These are phyloP conservation scores for Ruditapes philippinarum DNA, from an alignment of 1,140 invertebrate species.

Conservation along the genomic window DNA sequence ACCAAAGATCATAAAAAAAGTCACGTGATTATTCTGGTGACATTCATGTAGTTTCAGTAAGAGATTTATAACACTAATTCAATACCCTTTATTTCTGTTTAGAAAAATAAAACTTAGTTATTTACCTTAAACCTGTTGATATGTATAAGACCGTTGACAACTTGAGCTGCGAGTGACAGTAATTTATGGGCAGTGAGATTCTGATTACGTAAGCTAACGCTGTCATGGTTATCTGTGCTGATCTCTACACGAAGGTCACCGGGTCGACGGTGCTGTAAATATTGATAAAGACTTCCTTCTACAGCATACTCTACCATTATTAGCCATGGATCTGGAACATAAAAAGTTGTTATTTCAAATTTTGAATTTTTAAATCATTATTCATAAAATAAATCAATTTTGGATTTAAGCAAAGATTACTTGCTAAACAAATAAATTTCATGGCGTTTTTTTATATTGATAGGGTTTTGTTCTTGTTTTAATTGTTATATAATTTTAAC, in stretches of 20 bases:
- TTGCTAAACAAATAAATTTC: not conserved
- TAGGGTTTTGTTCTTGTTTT: too few relatives aligned
- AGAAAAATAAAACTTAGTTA: too few relatives aligned
- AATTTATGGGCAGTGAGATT: slow-evolving; percentile 76
- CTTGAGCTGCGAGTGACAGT: slow-evolving; percentile 74
- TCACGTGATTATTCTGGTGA: too few relatives aligned
- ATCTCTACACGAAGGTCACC: slow-evolving; percentile 74
- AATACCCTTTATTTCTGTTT: too few relatives aligned
- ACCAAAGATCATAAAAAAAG: too few relatives aligned
- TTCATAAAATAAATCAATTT: too few relatives aligned
- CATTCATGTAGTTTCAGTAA: too few relatives aligned
- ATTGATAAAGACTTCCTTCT: slow-evolving; percentile 76
- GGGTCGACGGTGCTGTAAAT: slow-evolving; percentile 76
- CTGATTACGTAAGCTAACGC: slow-evolving; percentile 73
- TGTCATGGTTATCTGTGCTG: slow-evolving; percentile 62
- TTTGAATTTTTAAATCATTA: too few relatives aligned
- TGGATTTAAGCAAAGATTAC: not conserved
- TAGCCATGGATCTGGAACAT: slow-evolving; percentile 76
- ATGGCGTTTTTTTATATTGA: not conserved
- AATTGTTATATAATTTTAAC: too few relatives aligned
- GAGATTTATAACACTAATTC: too few relatives aligned
- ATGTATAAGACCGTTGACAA: slow-evolving; percentile 76
- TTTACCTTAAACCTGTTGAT: slow-evolving; percentile 79
- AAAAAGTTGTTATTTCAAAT: not conserved
- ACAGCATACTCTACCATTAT: slow-evolving; percentile 77